These are phyloP conservation scores for Actinia tenebrosa DNA, from an alignment of 64 coral and sea anemone species.

Conservation along the genomic window DNA sequence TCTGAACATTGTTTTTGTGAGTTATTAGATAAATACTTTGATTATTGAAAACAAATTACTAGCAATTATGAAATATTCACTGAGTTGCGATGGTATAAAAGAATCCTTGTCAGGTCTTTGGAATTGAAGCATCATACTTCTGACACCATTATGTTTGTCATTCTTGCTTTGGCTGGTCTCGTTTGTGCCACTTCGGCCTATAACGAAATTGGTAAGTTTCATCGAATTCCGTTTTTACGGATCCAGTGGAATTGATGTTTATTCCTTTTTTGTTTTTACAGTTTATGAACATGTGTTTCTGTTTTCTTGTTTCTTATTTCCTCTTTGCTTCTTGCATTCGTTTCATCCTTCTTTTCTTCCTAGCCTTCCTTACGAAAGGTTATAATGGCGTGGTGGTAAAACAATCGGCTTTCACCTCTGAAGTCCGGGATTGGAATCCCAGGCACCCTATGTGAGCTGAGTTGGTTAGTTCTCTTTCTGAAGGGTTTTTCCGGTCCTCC, in stretches of 20 bases:
- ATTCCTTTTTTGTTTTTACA: background rate
- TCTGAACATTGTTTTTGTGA: background rate
- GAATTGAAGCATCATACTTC: background rate
- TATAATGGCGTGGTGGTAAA: too few species aligned
- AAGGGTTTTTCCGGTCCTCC: too few species aligned
- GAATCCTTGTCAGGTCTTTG: background rate
- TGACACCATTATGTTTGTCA: background rate
- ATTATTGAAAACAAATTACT: background rate
- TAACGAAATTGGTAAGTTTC: constrained; percentile 2
- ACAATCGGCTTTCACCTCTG: too few species aligned
- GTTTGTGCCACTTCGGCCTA: background rate
- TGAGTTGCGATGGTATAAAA: background rate
- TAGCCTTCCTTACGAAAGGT: background rate
- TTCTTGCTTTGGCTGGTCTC: background rate
- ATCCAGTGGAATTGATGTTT: background rate
- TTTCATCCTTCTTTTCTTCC: background rate
- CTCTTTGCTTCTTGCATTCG: too few species aligned
- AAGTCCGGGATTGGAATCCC: too few species aligned
- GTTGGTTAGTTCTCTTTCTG: too few species aligned
- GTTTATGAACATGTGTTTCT: background rate
- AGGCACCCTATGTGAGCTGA: too few species aligned
- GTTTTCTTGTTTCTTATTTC: background rate
- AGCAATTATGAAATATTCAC: background rate
- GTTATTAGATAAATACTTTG: background rate
- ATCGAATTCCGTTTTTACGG: background rate